Percentiles rank a stretch among this genome's conserved stretches.
Conservation (phyloP, 2,797 vertebrate species). For the Zalophus californianus region DNA sequence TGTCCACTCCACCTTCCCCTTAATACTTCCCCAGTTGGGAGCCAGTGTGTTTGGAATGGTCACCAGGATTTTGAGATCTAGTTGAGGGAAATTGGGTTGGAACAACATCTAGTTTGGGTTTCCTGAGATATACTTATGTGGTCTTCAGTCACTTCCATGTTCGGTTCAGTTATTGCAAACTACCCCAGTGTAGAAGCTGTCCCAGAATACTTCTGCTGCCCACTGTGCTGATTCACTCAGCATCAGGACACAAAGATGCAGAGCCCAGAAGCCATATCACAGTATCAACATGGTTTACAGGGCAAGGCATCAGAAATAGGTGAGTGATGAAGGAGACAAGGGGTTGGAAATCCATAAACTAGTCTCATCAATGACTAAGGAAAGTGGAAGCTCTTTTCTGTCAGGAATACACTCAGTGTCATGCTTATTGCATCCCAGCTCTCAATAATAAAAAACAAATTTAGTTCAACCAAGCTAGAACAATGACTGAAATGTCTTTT, state of each 20-base stretch:
- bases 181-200: background rate
- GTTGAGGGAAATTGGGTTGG: background rate
- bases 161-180: background rate
- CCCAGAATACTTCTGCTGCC: background rate
- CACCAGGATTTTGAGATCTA: background rate
- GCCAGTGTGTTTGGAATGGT: background rate
- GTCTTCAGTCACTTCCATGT: background rate
- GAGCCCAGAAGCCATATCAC: background rate
- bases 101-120: background rate
- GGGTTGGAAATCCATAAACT: background rate
- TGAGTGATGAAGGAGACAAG: background rate
- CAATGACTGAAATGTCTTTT: constrained; percentile 56
- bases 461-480: constrained; percentile 16
- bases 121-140: background rate
- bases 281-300: background rate
- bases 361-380: background rate
- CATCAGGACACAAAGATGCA: background rate
- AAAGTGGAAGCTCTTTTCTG: background rate
- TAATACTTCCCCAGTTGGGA: background rate
- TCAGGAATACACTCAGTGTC: background rate
- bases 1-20: background rate
- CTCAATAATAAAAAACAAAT: constrained; percentile 54
- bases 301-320: background rate
- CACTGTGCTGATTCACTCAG: background rate
- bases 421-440: background rate